Evolutionary conservation across 1,140 invertebrate genomes (phyloP).

Genomic region (Pantala flavescens): DNA sequence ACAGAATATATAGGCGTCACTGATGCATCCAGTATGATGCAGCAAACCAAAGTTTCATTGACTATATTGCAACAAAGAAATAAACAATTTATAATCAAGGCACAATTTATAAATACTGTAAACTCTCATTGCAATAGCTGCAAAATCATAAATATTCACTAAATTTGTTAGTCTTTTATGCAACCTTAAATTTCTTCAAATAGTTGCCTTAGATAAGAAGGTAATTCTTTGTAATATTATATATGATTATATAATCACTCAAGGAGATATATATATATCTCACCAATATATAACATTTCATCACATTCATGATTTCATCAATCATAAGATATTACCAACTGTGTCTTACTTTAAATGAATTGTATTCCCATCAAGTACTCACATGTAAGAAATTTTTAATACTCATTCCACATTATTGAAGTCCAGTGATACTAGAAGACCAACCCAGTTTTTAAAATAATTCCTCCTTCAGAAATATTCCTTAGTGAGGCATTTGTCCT

Average conservation of each 20-base stretch:
- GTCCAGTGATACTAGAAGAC: too few relatives aligned
- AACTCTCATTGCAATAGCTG: not conserved
- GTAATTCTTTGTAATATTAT: not conserved
- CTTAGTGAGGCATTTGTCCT: too few relatives aligned
- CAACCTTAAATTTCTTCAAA: not conserved
- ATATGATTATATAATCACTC: not conserved
- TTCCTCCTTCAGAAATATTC: too few relatives aligned
- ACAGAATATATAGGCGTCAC: not conserved
- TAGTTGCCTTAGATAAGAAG: not conserved
- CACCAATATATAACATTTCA: not conserved
- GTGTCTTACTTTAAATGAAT: too few relatives aligned
- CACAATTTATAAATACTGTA: slow-evolving; percentile 4
- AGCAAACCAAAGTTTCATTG: not conserved
- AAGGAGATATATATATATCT: not conserved
- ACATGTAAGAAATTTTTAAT: too few relatives aligned
- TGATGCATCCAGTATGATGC: not conserved
- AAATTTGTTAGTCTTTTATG: not conserved
- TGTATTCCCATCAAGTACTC: too few relatives aligned
- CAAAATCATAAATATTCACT: not conserved
- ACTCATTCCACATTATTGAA: too few relatives aligned
- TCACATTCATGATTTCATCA: not conserved
- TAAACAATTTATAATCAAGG: slow-evolving; percentile 3
- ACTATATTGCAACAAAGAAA: not conserved
- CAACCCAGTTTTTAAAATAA: too few relatives aligned
- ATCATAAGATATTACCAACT: not conserved